A percentile compares a stretch with the other conserved stretches of the same genome.
These are phyloP conservation scores for Acutogordius australiensis DNA, from an alignment of 2,888 invertebrate genomes.

Conservation along the genomic window DNA sequence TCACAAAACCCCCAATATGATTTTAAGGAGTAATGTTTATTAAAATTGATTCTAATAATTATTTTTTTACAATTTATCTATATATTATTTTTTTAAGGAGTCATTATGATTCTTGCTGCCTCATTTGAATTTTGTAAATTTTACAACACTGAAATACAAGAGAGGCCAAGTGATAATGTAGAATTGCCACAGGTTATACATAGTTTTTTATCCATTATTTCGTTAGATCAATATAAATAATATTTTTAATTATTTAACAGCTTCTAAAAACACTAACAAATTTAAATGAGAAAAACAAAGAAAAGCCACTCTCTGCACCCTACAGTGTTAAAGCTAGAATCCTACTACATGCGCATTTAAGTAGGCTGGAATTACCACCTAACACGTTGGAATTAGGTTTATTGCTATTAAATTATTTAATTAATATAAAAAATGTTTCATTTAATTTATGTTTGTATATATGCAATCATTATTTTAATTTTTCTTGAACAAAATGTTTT, in stretches of 20 bases:
- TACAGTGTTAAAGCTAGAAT: slow-evolving; percentile 64
- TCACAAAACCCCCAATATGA: slow-evolving; percentile 77
- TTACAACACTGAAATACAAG: slow-evolving; percentile 69
- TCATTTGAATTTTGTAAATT: slow-evolving; percentile 78
- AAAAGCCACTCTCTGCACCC: slow-evolving; percentile 57
- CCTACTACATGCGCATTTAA: slow-evolving; percentile 70
- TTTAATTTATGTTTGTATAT: too few species aligned
- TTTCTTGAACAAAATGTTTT: too few species aligned
- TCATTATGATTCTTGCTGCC: slow-evolving; percentile 78
- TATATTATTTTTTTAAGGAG: slow-evolving; percentile 25
- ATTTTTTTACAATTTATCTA: background rate
- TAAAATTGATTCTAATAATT: too few species aligned
- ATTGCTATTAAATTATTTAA: too few species aligned
- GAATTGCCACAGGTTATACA: slow-evolving; percentile 75
- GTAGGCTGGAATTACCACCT: slow-evolving; percentile 34
- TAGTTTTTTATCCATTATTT: too few species aligned
- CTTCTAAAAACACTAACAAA: slow-evolving; percentile 40
- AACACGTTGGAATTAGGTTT: slow-evolving; percentile 22
- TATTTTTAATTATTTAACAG: slow-evolving; percentile 17
- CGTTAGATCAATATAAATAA: too few species aligned
- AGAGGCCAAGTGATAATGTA: slow-evolving; percentile 65
- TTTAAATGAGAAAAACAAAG: slow-evolving; percentile 77
- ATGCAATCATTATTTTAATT: too few species aligned
- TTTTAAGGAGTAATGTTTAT: slow-evolving; percentile 51
- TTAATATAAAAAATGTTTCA: too few species aligned